Evolutionary conservation across 1,140 invertebrate species (phyloP), one percentile per base, ranked within the genome.

Genomic region (Habropoda laboriosa): DNA sequence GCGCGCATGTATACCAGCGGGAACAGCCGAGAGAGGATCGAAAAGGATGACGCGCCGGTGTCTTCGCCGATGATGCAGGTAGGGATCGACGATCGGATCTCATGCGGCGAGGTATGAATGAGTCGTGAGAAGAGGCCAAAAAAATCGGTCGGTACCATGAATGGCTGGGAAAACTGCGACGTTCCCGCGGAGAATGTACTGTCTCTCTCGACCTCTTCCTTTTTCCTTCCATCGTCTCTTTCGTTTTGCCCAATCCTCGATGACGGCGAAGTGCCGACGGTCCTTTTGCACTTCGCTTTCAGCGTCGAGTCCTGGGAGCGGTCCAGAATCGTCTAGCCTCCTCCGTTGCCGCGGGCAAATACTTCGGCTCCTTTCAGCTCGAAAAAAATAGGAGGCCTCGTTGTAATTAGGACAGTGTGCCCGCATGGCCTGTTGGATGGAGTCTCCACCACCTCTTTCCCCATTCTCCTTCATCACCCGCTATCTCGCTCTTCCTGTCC

Each of bases 331-430:
- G 89, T 91, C 88, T 90, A 91, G 89, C 78, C 87, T 86, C 78
- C 87, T 86, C 81, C 83, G 83, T 86, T 82, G 89, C 88, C 89
- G 85, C 86, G 86, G 90, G 90, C 91, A 85, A 92, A 92, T 92
- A 92, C 86, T 93, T 92, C 90, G 92, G 92, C 87, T 90, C 88
- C 90, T 92, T 92, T 93, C 88, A 92, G 88, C 80, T 82, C 82
- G 81, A 78, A 90, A 88, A 88, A 90, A 90, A 90, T 88, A 90
- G 86, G 87, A 90, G 89, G 81, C 85, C 90, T 91, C 87, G 91
- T 92, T 92, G 90, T 92, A 92, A 92, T 92, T 92, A 92, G 92
- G 92, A 93, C 91, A 93, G 91, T 93, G 89, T 85, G 91, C 92
- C 92, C 92, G 92, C 90, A 93, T 93, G 83, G 83, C 80, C 86